A percentile compares a stretch with the other conserved stretches of the same genome.
These are phyloP conservation scores for Labeo calbasu DNA, from an alignment of 2,797 vertebrate genomes.

Conservation along the genomic window DNA sequence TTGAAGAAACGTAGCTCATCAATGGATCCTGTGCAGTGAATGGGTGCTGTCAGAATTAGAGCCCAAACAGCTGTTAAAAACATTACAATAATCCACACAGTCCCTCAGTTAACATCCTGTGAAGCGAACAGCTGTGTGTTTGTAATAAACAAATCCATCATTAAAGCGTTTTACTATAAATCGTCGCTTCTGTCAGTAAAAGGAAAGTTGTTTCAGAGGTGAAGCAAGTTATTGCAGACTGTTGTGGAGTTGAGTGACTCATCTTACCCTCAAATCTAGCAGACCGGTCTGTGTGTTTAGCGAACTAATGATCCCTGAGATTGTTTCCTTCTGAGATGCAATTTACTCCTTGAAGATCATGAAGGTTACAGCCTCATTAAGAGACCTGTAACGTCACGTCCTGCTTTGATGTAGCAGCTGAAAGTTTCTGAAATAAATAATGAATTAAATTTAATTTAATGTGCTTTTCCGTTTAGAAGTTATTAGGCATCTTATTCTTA, in stretches of 20 bases:
- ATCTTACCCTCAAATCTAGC: background rate
- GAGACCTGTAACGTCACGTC: background rate
- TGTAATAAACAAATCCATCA: background rate
- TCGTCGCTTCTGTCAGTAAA: background rate
- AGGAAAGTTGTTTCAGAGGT: background rate
- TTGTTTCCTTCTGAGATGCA: constrained; percentile 5
- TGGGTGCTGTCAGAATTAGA: background rate
- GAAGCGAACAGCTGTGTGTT: too few species aligned
- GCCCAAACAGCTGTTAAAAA: background rate
- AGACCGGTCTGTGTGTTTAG: background rate
- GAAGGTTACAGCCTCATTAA: background rate
- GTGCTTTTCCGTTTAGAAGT: background rate
- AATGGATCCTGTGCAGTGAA: background rate
- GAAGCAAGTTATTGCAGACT: background rate
- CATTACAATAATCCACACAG: background rate
- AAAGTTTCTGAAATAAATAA: background rate
- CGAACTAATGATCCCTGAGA: background rate
- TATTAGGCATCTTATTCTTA: background rate
- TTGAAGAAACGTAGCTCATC: background rate
- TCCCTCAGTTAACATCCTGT: background rate
- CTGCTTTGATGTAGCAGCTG: background rate
- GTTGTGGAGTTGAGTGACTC: background rate
- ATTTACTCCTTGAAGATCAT: background rate
- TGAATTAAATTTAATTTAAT: background rate
- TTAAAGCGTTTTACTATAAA: background rate